phyloP scores from a whole-genome alignment of 35 echinoderm and acorn worm genomes.

The Nesometra sesokonis region DNA sequence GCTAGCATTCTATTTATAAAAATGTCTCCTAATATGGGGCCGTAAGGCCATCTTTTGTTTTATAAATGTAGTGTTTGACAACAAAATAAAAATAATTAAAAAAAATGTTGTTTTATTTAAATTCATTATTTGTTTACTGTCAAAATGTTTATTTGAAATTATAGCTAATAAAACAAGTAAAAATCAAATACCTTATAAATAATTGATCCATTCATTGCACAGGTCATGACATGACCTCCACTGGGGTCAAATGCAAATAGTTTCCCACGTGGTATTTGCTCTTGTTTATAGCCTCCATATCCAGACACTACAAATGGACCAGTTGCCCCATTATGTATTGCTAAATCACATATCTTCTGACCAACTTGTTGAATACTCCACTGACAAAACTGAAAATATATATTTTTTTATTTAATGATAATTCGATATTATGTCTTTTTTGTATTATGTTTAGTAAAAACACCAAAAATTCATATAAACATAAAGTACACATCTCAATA shows the following conservation, averaged over 20 bases:
- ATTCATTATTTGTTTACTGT: too few relatives aligned
- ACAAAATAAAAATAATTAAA: too few relatives aligned
- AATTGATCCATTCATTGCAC: conserved; percentile 71
- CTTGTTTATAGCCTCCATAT: conserved; percentile 75
- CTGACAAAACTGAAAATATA: conserved; percentile 62
- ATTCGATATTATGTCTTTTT: not conserved
- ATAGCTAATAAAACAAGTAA: too few relatives aligned
- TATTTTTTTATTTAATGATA: not conserved
- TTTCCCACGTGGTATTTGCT: conserved; percentile 68
- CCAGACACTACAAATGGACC: conserved; percentile 94
- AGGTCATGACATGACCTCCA: conserved; percentile 77
- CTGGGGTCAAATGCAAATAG: conserved; percentile 91
- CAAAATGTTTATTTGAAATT: too few relatives aligned
- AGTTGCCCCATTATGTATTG: conserved; percentile 83
- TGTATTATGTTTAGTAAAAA: not conserved
- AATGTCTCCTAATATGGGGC: too few relatives aligned
- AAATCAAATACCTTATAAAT: conserved; percentile 70
- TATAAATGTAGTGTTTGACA: too few relatives aligned
- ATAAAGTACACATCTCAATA: too few relatives aligned
- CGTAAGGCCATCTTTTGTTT: too few relatives aligned
- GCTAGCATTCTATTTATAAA: too few relatives aligned
- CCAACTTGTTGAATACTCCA: conserved; percentile 68
- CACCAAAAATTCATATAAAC: not conserved
- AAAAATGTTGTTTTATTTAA: too few relatives aligned
- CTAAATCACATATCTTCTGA: conserved; percentile 43